Percentiles rank a stretch among this genome's conserved stretches.
phyloP scores from a whole-genome alignment of 2,113 vertebrate species.

The Rhineura floridana region DNA sequence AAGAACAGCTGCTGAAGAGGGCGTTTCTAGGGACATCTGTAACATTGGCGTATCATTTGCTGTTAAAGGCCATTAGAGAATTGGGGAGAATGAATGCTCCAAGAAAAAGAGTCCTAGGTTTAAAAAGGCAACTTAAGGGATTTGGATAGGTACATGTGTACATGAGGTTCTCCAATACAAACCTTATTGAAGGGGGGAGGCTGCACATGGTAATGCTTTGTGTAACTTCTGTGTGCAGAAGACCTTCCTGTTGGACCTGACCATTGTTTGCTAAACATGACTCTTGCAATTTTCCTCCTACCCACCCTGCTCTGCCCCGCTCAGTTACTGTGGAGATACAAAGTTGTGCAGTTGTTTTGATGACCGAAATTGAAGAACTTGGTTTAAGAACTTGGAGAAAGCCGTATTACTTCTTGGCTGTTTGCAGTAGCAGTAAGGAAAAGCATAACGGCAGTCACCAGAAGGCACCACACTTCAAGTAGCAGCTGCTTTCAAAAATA shows the following conservation, averaged over 20 bases:
- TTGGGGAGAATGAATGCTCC: neutral
- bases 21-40: constrained; percentile 51
- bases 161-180: neutral
- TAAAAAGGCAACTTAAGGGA: neutral
- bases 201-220: neutral
- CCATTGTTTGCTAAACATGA: constrained; percentile 32
- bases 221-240: neutral
- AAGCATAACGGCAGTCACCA: neutral
- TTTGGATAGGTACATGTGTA: neutral
- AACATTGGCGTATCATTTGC: neutral
- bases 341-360: neutral
- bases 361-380: constrained; percentile 4
- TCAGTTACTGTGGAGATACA: constrained; percentile 23
- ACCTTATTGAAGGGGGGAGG: too few species aligned
- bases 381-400: constrained; percentile 3
- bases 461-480: neutral
- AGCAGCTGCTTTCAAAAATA: constrained; percentile 30
- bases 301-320: neutral
- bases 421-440: neutral
- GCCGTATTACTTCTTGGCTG: neutral
- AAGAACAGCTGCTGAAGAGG: constrained; percentile 40
- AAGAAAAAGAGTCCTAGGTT: neutral
- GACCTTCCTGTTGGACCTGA: neutral
- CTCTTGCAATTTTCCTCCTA: constrained; percentile 27
- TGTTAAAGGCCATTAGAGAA: constrained; percentile 32